These are phyloP conservation scores for Pseudomyrmex gracilis DNA, from an alignment of 1,140 invertebrate species.

Conservation along the genomic window DNA sequence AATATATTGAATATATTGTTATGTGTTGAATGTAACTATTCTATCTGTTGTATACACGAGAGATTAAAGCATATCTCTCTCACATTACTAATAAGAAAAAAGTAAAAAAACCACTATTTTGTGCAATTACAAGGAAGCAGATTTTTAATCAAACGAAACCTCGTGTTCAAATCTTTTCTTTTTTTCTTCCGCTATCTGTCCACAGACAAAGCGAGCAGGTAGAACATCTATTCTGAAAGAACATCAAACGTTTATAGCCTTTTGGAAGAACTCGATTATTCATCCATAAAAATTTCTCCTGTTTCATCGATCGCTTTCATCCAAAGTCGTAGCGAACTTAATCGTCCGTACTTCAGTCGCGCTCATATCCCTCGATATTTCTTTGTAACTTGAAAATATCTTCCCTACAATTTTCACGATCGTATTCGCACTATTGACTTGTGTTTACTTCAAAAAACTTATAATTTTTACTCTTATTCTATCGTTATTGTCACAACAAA, in stretches of 20 bases:
- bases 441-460: neutral
- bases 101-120: neutral
- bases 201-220: slow-evolving; percentile 31
- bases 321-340: slow-evolving; percentile 45
- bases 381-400: slow-evolving; percentile 7
- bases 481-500: neutral
- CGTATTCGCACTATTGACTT: neutral
- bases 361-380: slow-evolving; percentile 16
- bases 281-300: slow-evolving; percentile 50
- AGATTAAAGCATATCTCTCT: slow-evolving; percentile 37
- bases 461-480: neutral
- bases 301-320: slow-evolving; percentile 48
- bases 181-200: neutral
- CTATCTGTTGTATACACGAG: neutral
- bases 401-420: neutral
- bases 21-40: too few species aligned
- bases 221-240: slow-evolving; percentile 50
- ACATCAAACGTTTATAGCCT: slow-evolving; percentile 55
- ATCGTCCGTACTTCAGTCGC: slow-evolving; percentile 6
- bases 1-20: too few species aligned
- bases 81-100: neutral
- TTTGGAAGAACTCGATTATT: slow-evolving; percentile 57
- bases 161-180: neutral
- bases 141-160: slow-evolving; percentile 61
- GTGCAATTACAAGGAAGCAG: slow-evolving; percentile 26